Percentiles rank a stretch among this genome's conserved stretches.
These are phyloP conservation scores for Nipponia nippon DNA, from an alignment of 2,113 vertebrate species.

Conservation along the genomic window DNA sequence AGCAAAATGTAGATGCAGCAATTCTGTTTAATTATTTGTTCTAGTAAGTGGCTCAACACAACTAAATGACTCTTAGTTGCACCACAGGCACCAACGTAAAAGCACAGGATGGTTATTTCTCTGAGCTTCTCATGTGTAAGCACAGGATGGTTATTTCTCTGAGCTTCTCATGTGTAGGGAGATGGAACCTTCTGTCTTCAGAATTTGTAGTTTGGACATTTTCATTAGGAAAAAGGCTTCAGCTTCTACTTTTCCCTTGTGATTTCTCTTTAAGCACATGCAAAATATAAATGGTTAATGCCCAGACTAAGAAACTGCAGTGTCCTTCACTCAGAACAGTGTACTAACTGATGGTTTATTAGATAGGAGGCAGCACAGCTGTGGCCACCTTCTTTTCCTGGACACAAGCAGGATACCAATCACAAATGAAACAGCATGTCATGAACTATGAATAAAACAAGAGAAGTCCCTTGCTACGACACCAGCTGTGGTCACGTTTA, in stretches of 20 bases:
- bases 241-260: background rate
- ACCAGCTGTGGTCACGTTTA: background rate
- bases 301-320: background rate
- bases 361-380: background rate
- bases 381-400: background rate
- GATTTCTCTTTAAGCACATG: background rate
- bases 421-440: background rate
- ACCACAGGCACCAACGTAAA: background rate
- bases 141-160: too few relatives aligned
- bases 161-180: background rate
- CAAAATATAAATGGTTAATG: background rate
- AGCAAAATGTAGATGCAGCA: background rate
- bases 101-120: background rate
- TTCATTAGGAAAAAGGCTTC: background rate
- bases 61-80: background rate
- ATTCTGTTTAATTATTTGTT: background rate
- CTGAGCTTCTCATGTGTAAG: too few relatives aligned
- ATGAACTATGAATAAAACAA: background rate
- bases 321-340: background rate
- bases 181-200: background rate
- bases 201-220: background rate
- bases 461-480: background rate
- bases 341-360: background rate
- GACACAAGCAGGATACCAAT: background rate
- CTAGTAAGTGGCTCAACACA: background rate